Percentiles rank a stretch among this genome's conserved stretches.
phyloP scores from a whole-genome alignment of 2,888 invertebrate genomes.

The Metellina segmentata region DNA sequence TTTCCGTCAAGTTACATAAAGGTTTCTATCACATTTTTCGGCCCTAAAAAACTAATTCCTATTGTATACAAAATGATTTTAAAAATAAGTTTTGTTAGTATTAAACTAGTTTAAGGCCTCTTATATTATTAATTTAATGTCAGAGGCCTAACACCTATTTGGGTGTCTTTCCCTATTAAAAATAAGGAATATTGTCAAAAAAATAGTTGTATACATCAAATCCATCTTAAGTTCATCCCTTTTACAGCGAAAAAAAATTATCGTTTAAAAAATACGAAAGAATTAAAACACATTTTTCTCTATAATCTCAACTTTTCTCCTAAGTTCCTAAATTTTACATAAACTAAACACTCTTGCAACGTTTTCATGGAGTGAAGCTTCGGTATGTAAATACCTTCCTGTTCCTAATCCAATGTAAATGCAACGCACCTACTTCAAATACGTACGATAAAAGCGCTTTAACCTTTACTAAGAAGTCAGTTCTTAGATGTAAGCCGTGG shows the following conservation, averaged over 20 bases:
- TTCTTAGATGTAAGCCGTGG: neutral
- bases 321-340: neutral
- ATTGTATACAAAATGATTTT: no score
- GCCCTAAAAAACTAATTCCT: no score
- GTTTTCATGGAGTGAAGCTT: neutral
- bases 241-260: neutral
- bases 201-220: no score
- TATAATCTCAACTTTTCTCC: neutral
- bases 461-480: neutral
- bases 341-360: neutral
- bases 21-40: no score
- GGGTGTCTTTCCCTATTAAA: no score
- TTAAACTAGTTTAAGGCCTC: neutral
- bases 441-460: neutral
- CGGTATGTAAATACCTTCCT: neutral
- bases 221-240: no score
- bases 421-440: neutral
- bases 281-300: neutral
- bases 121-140: no score
- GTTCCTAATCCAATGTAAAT: neutral
- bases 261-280: neutral
- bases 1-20: no score
- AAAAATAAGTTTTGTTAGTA: neutral
- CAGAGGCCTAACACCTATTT: no score
- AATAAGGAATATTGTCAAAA: no score